phyloP scores from a whole-genome alignment of 2,113 vertebrate genomes.

The Neopipo cinnamomea region DNA sequence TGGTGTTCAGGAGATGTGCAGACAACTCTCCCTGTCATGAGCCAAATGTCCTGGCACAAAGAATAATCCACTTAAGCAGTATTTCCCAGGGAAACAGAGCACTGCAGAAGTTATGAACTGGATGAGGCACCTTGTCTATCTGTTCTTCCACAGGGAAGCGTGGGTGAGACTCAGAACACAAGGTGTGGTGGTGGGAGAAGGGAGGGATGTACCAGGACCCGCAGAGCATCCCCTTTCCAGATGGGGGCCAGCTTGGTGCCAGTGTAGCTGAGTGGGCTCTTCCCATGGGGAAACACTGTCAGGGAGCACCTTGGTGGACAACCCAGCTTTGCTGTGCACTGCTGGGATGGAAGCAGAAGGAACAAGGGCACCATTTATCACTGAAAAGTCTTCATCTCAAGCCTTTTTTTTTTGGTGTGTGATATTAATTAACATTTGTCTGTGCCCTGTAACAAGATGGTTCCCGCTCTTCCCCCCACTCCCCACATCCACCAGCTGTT shows the following conservation, averaged over 20 bases:
- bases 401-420: background rate
- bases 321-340: background rate
- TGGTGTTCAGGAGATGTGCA: background rate
- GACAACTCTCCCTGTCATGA: background rate
- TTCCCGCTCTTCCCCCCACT: background rate
- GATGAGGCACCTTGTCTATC: background rate
- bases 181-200: background rate
- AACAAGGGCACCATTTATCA: background rate
- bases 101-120: background rate
- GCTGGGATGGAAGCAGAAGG: background rate
- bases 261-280: background rate
- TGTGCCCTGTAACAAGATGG: background rate
- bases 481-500: background rate
- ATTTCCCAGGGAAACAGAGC: background rate
- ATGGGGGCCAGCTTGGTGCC: background rate
- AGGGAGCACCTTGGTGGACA: background rate
- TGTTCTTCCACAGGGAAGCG: fast-evolving
- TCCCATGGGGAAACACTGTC: background rate
- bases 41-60: background rate
- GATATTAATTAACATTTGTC: background rate
- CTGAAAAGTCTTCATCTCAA: background rate
- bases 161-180: background rate
- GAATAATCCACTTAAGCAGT: background rate
- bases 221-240: background rate
- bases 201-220: background rate